Conservation (phyloP, 2,888 invertebrate species). For the Lycophotia porphyrea region DNA sequence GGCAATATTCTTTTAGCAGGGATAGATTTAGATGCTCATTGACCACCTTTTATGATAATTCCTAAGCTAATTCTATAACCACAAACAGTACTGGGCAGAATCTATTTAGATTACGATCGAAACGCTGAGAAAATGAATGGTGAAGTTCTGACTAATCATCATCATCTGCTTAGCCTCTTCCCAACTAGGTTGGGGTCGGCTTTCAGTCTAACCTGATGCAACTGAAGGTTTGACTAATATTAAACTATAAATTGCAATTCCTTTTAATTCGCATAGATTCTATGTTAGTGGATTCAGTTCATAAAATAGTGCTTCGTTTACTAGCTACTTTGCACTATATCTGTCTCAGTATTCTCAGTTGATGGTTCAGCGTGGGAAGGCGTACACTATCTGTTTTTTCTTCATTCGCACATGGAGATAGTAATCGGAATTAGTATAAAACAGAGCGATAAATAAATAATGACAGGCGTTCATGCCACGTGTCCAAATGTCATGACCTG, state of each 20-base stretch:
- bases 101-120: background rate
- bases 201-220: no score
- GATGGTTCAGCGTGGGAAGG: conserved; percentile 43
- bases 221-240: background rate
- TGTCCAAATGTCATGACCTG: conserved; percentile 20
- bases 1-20: background rate
- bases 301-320: conserved; percentile 26
- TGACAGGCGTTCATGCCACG: background rate
- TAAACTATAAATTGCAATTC: background rate
- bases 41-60: conserved; percentile 3
- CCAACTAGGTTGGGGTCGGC: no score
- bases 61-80: background rate
- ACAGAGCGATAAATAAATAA: conserved; percentile 17
- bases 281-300: conserved; percentile 6
- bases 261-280: background rate
- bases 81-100: background rate
- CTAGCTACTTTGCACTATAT: conserved; percentile 9
- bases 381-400: conserved; percentile 47
- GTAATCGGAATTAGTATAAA: conserved; percentile 34
- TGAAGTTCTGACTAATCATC: background rate
- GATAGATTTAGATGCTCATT: background rate
- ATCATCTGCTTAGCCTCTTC: no score
- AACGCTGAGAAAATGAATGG: background rate
- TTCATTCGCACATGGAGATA: conserved; percentile 29
- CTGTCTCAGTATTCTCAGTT: background rate